Evolutionary conservation across 2,888 invertebrate genomes (phyloP), one percentile per base, ranked within the genome.

Genomic region (Drosophila mimica): DNA sequence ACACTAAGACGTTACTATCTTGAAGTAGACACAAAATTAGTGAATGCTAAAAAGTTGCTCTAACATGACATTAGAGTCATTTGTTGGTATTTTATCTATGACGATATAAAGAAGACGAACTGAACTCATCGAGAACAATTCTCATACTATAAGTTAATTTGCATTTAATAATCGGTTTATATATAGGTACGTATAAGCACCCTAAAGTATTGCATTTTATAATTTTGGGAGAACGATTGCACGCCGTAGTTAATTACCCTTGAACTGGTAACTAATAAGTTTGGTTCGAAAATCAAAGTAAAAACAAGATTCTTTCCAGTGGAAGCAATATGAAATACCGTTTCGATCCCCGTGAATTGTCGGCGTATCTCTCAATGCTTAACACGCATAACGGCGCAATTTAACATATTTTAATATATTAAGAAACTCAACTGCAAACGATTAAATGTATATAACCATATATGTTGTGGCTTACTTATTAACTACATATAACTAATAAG

Each of bases 91-190:
- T 59, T 56, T 46, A 36, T 36, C 20, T 28, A 17, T 51, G 28
- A 52, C 43, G 15, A 59, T 30, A 38, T 15, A 70, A 20, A n/a
- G 46, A 51, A 52, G 62, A 53, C 53, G 70, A 70, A 77, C 80
- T 74, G 66, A 75, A 78, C 58, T 78, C 56, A 74, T 75, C 56
- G 59, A 77, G 63, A 74, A 79, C 25, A 70, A 76, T 81, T 82
- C 80, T 82, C 80, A 76, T 72, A 79, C 40, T 76, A 64, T 70
- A 70, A 79, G 78, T 65, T 68, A 53, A 70, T 69, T 66, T 84
- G 85, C 82, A 87, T 87, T 87, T 87, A 83, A 75, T 53, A 36
- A 63, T 78, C 20, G 36, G 68, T 60, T 77, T 54, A 25, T 20
- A 49, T 25, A 28, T 63, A 49, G 15, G 25, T 40, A 30, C 6